Evolutionary conservation across 2,113 vertebrate species (phyloP), one percentile per base, ranked within the genome.

Genomic region (Spea multiplicata): DNA sequence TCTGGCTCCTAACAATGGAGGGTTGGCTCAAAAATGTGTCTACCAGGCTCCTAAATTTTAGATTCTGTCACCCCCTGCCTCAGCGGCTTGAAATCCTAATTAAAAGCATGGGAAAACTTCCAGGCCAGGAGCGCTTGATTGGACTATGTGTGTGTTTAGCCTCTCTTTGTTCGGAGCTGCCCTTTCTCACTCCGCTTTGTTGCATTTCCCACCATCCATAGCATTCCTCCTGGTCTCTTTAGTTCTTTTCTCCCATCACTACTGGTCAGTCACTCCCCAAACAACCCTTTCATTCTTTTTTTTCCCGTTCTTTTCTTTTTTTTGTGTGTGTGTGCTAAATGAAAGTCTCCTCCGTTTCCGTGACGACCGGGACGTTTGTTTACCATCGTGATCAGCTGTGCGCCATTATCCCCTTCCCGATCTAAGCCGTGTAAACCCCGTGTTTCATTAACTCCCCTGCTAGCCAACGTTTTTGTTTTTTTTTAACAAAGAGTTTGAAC

Each of bases 341-440:
- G 17, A 44, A 80, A 73, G 61, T 73, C 72, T 75, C 47, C 10
- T 47, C 61, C 9, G 17, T 75, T 75, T 49, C 78, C 65, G 55
- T 80, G 78, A 49, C 71, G 68, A 80, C 78, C 1, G n/a, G 74
- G 59, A 8, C 14, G 30, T 68, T 57, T 74, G 71, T 72, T 70
- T 65, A 65, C 50, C 52, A 52, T 70, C 48, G 69, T 72, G 61
- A 74, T 30, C 57, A 66, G 65, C 74, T 66, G 45, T 30, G 61
- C 66, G 6, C 59, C 14, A 14, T 45, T 67, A 50, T 47, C 50
- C 64, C 61, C 30, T 30, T 30, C 30, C 30, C 30, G 30, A 30
- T 30, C 30, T 30, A 30, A 30, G 14, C 70, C 14, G 69, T 48
- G 74, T 46, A 16, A 30, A 13, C 65, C 59, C 44, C 55, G 14